Percentiles rank a stretch among this genome's conserved stretches.
phyloP scores from a whole-genome alignment of 2,888 invertebrate species.

The Candidula unifasciata region DNA sequence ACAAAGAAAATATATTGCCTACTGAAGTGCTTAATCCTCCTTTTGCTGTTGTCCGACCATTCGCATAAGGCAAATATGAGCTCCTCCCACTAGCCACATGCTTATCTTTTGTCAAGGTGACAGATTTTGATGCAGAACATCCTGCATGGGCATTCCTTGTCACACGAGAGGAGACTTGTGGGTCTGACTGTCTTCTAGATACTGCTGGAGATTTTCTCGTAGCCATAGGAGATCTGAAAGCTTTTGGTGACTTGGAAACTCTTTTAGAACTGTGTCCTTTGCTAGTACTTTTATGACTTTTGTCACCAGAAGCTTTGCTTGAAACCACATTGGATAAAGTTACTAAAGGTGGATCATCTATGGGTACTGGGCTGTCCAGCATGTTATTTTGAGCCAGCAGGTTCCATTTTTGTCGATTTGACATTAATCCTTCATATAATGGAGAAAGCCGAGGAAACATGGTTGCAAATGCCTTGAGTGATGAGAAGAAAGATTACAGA shows the following conservation, averaged over 20 bases:
- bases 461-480: conserved; percentile 44
- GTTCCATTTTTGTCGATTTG: conserved; percentile 42
- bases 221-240: not conserved
- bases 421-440: conserved; percentile 38
- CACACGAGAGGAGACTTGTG: conserved; percentile 4
- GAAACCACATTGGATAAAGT: not conserved
- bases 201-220: conserved; percentile 4
- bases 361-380: not conserved
- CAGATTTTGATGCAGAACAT: not conserved
- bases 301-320: conserved; percentile 4
- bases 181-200: conserved; percentile 12
- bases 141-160: not conserved
- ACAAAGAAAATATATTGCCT: conserved; percentile 22
- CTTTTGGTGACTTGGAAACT: conserved; percentile 23
- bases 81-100: not conserved
- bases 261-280: conserved; percentile 13
- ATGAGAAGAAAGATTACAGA: conserved; percentile 1
- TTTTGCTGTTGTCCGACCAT: not conserved
- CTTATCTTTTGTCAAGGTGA: conserved; percentile 17
- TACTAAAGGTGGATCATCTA: not conserved
- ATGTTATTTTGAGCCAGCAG: conserved; percentile 24
- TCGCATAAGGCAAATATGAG: not conserved
- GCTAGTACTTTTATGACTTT: conserved; percentile 9
- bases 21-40: conserved; percentile 23
- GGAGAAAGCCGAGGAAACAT: conserved; percentile 40